These are phyloP conservation scores for Rhagoletis pomonella DNA, from an alignment of 1,140 invertebrate genomes.

Conservation along the genomic window DNA sequence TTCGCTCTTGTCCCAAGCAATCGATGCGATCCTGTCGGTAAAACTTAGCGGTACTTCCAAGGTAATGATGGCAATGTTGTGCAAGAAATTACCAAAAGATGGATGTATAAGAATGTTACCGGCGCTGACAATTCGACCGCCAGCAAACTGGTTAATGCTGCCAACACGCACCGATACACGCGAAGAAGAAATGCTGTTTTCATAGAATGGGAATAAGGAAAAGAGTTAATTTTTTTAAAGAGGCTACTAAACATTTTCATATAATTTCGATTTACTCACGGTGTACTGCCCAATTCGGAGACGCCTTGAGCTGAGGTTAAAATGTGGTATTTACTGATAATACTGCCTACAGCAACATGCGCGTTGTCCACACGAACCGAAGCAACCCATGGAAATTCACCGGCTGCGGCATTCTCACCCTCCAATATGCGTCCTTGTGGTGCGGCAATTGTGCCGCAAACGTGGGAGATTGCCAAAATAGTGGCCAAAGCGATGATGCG, in stretches of 20 bases:
- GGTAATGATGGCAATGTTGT: slow-evolving; percentile 76
- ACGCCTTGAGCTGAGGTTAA: slow-evolving; percentile 67
- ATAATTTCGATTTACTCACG: slow-evolving; percentile 61
- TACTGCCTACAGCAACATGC: slow-evolving; percentile 59
- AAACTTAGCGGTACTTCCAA: slow-evolving; percentile 67
- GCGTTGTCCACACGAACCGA: slow-evolving; percentile 65
- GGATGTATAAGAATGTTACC: slow-evolving; percentile 69
- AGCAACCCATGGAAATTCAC: slow-evolving; percentile 62
- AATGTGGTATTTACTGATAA: slow-evolving; percentile 59
- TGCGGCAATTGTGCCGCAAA: not conserved
- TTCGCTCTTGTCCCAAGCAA: slow-evolving; percentile 60
- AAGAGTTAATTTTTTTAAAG: not conserved
- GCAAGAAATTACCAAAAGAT: slow-evolving; percentile 69
- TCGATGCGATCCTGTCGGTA: slow-evolving; percentile 66
- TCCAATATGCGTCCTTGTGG: slow-evolving; percentile 61
- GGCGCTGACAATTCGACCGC: slow-evolving; percentile 62
- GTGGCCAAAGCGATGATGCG: slow-evolving; percentile 56
- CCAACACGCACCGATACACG: slow-evolving; percentile 63
- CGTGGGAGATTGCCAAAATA: slow-evolving; percentile 1
- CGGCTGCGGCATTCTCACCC: slow-evolving; percentile 61
- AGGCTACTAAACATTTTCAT: not conserved
- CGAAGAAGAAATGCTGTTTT: slow-evolving; percentile 56
- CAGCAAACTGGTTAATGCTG: slow-evolving; percentile 70
- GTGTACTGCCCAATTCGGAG: slow-evolving; percentile 58
- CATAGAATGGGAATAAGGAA: not conserved